Conservation (phyloP, 2,113 vertebrate species). For the Catharus fuscescens region DNA sequence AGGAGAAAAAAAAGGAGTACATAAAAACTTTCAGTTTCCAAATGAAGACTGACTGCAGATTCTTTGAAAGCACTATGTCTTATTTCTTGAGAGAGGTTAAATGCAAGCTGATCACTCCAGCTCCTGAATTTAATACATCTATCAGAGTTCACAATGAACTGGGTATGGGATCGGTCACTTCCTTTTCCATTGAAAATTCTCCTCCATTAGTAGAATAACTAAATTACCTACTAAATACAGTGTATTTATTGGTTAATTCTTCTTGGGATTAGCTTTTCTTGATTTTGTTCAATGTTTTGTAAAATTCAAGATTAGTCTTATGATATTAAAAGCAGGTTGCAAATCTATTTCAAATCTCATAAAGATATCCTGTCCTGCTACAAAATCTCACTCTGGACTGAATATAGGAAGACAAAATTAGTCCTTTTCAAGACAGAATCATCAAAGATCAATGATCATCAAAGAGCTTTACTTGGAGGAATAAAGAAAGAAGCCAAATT, state of each 20-base stretch:
- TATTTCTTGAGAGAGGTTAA: background rate
- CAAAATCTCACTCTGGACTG: background rate
- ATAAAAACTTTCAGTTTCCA: background rate
- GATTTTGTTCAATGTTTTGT: conserved; percentile 29
- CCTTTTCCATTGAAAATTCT: background rate
- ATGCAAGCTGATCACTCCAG: background rate
- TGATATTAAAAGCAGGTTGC: background rate
- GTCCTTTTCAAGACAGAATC: conserved; percentile 37
- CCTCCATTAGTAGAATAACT: conserved; percentile 14
- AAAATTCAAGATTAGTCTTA: conserved; percentile 3
- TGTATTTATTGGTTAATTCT: background rate
- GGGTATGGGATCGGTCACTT: background rate
- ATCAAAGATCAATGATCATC: conserved; percentile 46
- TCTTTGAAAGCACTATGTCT: background rate
- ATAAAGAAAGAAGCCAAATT: conserved; percentile 4
- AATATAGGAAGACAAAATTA: background rate
- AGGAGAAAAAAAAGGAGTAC: background rate
- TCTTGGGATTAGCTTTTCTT: background rate
- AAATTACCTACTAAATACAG: background rate
- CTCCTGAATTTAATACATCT: background rate
- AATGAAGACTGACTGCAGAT: background rate
- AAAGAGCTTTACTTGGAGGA: background rate
- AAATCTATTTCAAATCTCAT: background rate
- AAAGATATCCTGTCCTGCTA: background rate
- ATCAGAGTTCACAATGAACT: background rate